Base-by-base conservation (phyloP, 1,140 invertebrate genomes). In the Sinella curviseta region DNA sequence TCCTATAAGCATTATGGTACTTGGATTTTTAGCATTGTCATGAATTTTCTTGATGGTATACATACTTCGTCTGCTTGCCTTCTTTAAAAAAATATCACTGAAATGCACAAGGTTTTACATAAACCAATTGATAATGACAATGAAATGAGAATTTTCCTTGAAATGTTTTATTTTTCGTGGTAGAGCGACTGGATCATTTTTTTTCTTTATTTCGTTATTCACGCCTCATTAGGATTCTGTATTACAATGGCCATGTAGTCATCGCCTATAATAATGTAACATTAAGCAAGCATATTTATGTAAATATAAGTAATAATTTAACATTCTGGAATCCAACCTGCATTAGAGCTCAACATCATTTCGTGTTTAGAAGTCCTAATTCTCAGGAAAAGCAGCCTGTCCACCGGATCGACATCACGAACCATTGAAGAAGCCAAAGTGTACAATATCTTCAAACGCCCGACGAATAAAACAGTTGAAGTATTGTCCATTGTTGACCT, bases 341-440 rank as follows among this genome's bases (percentile, higher is more conserved):
- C 96, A 17, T 96, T 96, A 73, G 98, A 93, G 20, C 96, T 96
- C 73, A 98, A 93, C 91, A 99, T 94, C 83, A 99, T 97, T 89
- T 99, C 97, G 88, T 98, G 95, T 86, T 98, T 97, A 86, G 97
- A 97, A 79, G 97, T 97, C 83, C 97, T 90, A 55, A 99, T 92
- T 70, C 98, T 89, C 1, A 99, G 88, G 86, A 99, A 99, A 79
- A 95, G 96, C 79, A 99, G 89, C 88, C 99, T 97, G 90, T 99
- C 99, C 36, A 94, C 93, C 48, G 97, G 94, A 88, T 99, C 98
- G 87, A 99, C 90, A 88, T 99, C 97, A 81, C 97, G 88, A 1
- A 99, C 94, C 55, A 96, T 74, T 0, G 79, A 81, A 0, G 78
- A 26, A 16, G 81, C 77, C 3, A 77, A 28, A 16, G 70, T 55